Evolutionary conservation across 2,113 vertebrate species (phyloP).

Genomic region (Archocentrus centrarchus): DNA sequence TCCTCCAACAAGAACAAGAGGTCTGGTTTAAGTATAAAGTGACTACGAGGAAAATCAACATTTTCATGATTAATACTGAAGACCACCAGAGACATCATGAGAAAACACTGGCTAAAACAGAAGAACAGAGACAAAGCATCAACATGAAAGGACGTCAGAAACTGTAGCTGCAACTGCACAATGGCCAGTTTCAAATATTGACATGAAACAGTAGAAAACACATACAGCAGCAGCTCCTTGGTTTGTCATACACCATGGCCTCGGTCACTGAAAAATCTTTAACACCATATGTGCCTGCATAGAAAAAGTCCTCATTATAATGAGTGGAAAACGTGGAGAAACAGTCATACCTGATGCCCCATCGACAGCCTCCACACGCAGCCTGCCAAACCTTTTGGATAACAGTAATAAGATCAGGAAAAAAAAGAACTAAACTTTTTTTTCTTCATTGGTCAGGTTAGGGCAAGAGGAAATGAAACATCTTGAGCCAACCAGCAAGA

Average conservation of each 20-base stretch:
- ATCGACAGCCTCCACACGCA: background rate
- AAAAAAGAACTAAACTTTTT: background rate
- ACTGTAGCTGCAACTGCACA: slow-evolving; percentile 25
- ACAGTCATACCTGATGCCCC: background rate
- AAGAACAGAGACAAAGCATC: slow-evolving; percentile 27
- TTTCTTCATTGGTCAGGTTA: background rate
- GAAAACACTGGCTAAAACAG: slow-evolving; percentile 32
- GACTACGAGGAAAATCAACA: slow-evolving; percentile 38
- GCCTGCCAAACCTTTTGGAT: background rate
- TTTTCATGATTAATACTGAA: slow-evolving; percentile 46
- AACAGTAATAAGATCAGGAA: background rate
- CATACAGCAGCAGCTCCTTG: slow-evolving; percentile 54
- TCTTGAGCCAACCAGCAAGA: background rate
- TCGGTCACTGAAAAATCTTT: background rate
- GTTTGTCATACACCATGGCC: slow-evolving; percentile 24
- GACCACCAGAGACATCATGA: slow-evolving; percentile 18
- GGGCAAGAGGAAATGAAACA: slow-evolving; percentile 7
- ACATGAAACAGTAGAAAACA: slow-evolving; percentile 48
- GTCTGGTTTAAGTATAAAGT: slow-evolving; percentile 61
- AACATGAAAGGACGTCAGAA: slow-evolving; percentile 39
- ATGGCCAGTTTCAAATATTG: background rate
- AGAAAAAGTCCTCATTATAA: slow-evolving; percentile 52
- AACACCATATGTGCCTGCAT: slow-evolving; percentile 58
- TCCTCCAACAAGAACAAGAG: slow-evolving; percentile 37
- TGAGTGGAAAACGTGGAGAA: slow-evolving; percentile 17